Conservation (phyloP, 2,888 invertebrate species). For the Agrochola circellaris region DNA sequence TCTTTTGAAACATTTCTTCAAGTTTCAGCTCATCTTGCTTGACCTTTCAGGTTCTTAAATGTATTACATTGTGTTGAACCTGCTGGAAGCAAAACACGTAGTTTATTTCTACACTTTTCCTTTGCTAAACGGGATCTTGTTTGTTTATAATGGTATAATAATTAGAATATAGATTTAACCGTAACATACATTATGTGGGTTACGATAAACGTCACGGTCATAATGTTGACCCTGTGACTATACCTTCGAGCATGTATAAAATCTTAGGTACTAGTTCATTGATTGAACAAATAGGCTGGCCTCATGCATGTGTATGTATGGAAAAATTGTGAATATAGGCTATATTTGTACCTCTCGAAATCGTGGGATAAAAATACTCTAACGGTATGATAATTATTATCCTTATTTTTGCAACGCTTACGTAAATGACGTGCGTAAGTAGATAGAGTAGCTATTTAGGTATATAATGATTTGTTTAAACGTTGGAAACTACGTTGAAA, state of each 20-base stretch:
- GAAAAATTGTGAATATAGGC: background rate
- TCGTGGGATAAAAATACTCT: slow-evolving; percentile 2
- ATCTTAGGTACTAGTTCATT: slow-evolving; percentile 29
- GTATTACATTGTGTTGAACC: background rate
- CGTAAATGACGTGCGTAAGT: slow-evolving; percentile 17
- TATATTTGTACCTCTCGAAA: slow-evolving; percentile 8
- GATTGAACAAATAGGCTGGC: slow-evolving; percentile 22
- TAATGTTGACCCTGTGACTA: slow-evolving; percentile 27
- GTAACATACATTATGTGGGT: slow-evolving; percentile 22
- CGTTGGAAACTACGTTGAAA: background rate
- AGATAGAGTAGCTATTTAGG: background rate
- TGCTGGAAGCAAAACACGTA: background rate
- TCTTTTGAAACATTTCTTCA: background rate
- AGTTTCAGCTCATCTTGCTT: background rate
- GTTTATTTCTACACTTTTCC: slow-evolving; percentile 1
- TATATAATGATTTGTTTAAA: slow-evolving; percentile 13
- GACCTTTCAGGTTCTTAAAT: background rate
- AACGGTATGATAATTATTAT: background rate
- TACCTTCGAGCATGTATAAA: slow-evolving; percentile 12
- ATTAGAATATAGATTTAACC: slow-evolving; percentile 24
- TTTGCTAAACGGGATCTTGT: slow-evolving; percentile 21
- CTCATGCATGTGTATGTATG: background rate
- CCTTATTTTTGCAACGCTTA: slow-evolving; percentile 15
- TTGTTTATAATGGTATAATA: slow-evolving; percentile 16
- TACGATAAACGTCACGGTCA: slow-evolving; percentile 19